Conservation (phyloP, 2,888 invertebrate species). For the Archips crataeganus region DNA sequence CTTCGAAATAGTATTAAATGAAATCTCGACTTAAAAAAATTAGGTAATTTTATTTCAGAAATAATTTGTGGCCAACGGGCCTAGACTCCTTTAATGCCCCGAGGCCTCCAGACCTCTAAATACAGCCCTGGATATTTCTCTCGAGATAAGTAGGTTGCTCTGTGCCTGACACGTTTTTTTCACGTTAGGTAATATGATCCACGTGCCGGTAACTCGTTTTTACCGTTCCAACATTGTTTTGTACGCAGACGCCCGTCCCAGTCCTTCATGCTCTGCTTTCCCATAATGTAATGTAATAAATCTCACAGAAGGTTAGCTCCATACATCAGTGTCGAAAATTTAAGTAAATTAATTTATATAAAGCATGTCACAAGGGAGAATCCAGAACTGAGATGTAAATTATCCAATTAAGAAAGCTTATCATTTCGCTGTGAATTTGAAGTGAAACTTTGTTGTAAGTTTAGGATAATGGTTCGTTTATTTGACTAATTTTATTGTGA, state of each 20-base stretch:
- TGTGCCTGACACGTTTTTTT: not conserved
- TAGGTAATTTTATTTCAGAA: no score
- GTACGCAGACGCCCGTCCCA: conserved; percentile 24
- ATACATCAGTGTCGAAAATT: conserved; percentile 16
- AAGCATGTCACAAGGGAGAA: conserved; percentile 17
- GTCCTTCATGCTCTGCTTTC: conserved; percentile 26
- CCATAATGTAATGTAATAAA: conserved; percentile 28
- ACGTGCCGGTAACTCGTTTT: conserved; percentile 14
- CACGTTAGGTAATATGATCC: not conserved
- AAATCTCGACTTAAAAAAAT: no score
- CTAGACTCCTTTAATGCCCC: no score
- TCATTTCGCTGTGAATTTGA: conserved; percentile 7
- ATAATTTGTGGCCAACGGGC: no score
- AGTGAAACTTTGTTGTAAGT: not conserved
- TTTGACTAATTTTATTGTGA: not conserved
- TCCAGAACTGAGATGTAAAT: conserved; percentile 12
- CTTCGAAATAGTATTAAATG: no score
- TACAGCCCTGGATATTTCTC: not conserved
- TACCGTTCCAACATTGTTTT: conserved; percentile 33
- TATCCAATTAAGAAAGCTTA: conserved; percentile 7
- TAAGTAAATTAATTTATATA: conserved; percentile 17
- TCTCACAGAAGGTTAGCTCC: conserved; percentile 36
- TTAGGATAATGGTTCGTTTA: not conserved
- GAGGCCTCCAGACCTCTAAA: no score
- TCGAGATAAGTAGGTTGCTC: not conserved